These are phyloP conservation scores for Blomia tropicalis DNA, from an alignment of 2,888 invertebrate genomes.

Conservation along the genomic window DNA sequence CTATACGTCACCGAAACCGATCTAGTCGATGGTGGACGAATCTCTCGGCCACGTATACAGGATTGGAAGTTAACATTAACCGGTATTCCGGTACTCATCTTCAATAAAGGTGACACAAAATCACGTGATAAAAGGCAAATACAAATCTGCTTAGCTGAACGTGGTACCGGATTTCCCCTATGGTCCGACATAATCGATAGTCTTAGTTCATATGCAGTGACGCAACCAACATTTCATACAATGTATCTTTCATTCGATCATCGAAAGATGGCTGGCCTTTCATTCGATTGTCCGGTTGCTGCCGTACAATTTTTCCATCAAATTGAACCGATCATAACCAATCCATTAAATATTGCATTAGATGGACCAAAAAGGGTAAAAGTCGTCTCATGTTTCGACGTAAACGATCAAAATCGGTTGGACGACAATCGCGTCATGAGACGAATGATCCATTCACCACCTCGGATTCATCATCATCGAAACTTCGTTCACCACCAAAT, in stretches of 20 bases:
- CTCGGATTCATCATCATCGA: slow-evolving; percentile 30
- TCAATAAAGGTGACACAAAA: slow-evolving; percentile 58
- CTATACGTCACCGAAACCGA: slow-evolving; percentile 36
- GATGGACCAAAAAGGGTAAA: slow-evolving; percentile 46
- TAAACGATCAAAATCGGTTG: neutral
- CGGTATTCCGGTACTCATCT: slow-evolving; percentile 58
- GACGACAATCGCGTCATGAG: neutral
- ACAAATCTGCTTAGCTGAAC: slow-evolving; percentile 54
- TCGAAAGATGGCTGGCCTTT: slow-evolving; percentile 56
- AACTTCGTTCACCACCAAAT: slow-evolving; percentile 43
- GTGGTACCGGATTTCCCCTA: slow-evolving; percentile 61
- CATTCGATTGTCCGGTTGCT: slow-evolving; percentile 56
- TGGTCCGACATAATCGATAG: slow-evolving; percentile 68
- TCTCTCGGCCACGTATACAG: slow-evolving; percentile 21
- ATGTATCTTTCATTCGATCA: slow-evolving; percentile 62
- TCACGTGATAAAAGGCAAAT: slow-evolving; percentile 51
- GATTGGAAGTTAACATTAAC: slow-evolving; percentile 56
- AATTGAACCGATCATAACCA: slow-evolving; percentile 52
- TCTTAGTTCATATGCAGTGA: slow-evolving; percentile 52
- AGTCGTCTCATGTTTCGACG: slow-evolving; percentile 28
- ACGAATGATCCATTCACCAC: slow-evolving; percentile 21
- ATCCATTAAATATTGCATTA: slow-evolving; percentile 60
- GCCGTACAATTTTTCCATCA: slow-evolving; percentile 54
- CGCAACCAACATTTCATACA: slow-evolving; percentile 54
- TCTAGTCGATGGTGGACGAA: slow-evolving; percentile 26